These are phyloP conservation scores for Aphyosemion australe DNA, from an alignment of 2,113 vertebrate species.

Conservation along the genomic window DNA sequence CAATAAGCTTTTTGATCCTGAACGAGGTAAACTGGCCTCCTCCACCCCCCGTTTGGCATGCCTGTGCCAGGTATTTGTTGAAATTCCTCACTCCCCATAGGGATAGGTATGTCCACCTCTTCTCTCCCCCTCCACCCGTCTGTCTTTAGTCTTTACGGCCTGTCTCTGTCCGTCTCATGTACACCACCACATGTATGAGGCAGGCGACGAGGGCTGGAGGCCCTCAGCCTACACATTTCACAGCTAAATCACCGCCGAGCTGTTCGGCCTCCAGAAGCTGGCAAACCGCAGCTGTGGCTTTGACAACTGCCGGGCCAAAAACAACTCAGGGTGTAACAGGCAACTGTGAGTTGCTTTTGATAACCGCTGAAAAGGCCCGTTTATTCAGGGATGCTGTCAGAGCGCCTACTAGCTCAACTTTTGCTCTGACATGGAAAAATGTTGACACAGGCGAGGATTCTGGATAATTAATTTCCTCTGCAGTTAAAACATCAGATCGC, in stretches of 20 bases:
- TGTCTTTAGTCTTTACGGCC: constrained; percentile 62
- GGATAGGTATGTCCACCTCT: constrained; percentile 80
- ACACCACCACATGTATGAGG: constrained; percentile 70
- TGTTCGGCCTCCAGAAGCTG: constrained; percentile 57
- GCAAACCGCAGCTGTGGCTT: constrained; percentile 62
- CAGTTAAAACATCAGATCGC: constrained; percentile 48
- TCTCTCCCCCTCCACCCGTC: constrained; percentile 39
- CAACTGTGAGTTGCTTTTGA: constrained; percentile 63
- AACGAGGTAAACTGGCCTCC: constrained; percentile 25
- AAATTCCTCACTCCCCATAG: constrained; percentile 87
- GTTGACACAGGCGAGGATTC: constrained; percentile 54
- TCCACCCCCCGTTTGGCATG: constrained; percentile 74
- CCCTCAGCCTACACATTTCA: constrained; percentile 50
- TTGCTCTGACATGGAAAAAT: constrained; percentile 63
- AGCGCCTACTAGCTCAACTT: constrained; percentile 43
- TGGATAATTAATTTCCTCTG: constrained; percentile 63
- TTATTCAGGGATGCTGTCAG: constrained; percentile 53
- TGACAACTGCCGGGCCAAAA: constrained; percentile 51
- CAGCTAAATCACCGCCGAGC: constrained; percentile 63
- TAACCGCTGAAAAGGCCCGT: constrained; percentile 57
- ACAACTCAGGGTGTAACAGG: constrained; percentile 64
- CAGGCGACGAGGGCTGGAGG: constrained; percentile 41
- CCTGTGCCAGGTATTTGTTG: constrained; percentile 85
- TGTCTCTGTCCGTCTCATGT: constrained; percentile 69
- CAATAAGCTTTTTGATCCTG: constrained; percentile 10